A percentile compares a stretch with the other conserved stretches of the same genome.
These are phyloP conservation scores for Oxygymnocypris stewartii DNA, from an alignment of 2,113 vertebrate genomes.

Conservation along the genomic window DNA sequence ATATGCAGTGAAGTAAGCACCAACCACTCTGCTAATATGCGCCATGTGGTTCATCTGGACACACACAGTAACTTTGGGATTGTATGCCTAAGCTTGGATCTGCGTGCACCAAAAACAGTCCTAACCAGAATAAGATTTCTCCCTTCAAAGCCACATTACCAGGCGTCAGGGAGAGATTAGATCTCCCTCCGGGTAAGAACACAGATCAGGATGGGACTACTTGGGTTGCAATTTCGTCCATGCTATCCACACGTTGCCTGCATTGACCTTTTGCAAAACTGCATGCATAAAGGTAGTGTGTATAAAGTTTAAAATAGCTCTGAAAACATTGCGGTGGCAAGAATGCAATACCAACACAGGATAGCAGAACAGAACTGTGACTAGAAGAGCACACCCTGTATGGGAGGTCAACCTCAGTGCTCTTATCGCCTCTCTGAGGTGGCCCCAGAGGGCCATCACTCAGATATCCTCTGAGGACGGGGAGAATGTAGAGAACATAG, in stretches of 20 bases:
- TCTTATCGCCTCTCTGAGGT: constrained; percentile 42
- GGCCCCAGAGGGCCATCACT: constrained; percentile 38
- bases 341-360: not conserved
- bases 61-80: not conserved
- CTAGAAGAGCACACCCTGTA: constrained; percentile 3
- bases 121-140: not conserved
- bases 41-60: constrained; percentile 24
- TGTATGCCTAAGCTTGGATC: not conserved
- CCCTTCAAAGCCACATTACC: not conserved
- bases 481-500: constrained; percentile 33
- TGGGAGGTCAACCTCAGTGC: constrained; percentile 13
- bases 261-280: not conserved
- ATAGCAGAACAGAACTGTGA: not conserved
- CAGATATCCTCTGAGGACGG: constrained; percentile 8
- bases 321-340: not conserved
- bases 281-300: not conserved
- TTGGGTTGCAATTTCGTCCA: not conserved
- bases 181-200: not conserved
- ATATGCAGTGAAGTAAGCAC: not conserved
- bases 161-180: not conserved
- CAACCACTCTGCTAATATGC: constrained; percentile 13
- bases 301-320: not conserved
- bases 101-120: not conserved
- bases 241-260: not conserved
- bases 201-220: not conserved